Evolutionary conservation across 2,797 vertebrate genomes (phyloP).

Genomic region (Myripristis jacobus): DNA sequence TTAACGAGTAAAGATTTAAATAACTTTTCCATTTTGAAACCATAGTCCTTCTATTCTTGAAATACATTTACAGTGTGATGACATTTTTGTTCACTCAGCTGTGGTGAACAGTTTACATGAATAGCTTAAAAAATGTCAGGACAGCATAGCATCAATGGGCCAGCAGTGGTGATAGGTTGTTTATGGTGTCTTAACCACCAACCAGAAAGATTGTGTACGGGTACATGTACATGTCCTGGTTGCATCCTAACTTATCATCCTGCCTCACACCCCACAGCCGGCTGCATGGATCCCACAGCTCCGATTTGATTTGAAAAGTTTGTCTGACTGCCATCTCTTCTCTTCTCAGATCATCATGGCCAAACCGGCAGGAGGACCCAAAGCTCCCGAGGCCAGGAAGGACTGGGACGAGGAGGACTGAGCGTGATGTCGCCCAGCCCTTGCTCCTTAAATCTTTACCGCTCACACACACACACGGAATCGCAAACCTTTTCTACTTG

Average conservation of each 20-base stretch:
- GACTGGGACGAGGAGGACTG: constrained; percentile 97
- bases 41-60: no score
- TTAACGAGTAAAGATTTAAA: not conserved
- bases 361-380: constrained; percentile 92
- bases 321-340: constrained; percentile 17
- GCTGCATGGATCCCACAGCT: constrained; percentile 1
- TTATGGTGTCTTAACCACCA: no score
- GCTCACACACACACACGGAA: constrained; percentile 21
- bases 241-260: not conserved
- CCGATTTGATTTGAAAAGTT: not conserved
- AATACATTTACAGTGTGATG: no score
- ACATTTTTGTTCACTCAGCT: not conserved
- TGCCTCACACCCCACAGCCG: constrained; percentile 10
- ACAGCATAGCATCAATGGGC: not conserved
- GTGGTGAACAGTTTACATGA: not conserved
- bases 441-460: constrained; percentile 29
- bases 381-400: constrained; percentile 93
- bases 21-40: not conserved
- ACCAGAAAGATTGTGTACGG: not conserved
- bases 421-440: constrained; percentile 59
- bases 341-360: constrained; percentile 93
- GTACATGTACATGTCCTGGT: not conserved
- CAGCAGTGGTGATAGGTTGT: no score
- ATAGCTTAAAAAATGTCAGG: not conserved
- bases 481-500: constrained; percentile 72